phyloP scores from a whole-genome alignment of 2,797 vertebrate species.

The Tarsius wallacei region DNA sequence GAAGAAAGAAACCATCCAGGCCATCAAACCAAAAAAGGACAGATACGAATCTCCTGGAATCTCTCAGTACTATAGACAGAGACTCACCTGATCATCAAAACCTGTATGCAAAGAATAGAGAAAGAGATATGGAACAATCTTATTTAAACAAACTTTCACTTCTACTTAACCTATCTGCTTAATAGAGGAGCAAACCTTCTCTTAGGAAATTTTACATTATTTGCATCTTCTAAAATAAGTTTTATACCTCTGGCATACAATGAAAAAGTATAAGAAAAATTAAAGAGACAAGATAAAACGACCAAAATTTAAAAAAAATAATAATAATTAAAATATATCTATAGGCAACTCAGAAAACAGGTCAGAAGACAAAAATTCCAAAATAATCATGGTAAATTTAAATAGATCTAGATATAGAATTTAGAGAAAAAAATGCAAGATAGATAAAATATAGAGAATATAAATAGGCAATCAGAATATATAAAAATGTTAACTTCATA shows the following conservation, averaged over 20 bases:
- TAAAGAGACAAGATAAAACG: neutral
- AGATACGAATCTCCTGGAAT: neutral
- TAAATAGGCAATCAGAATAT: neutral
- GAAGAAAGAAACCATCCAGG: neutral
- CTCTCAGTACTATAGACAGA: neutral
- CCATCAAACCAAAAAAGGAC: neutral
- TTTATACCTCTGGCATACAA: neutral
- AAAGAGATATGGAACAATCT: neutral
- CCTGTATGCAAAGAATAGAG: neutral
- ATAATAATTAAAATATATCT: neutral
- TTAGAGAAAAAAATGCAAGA: neutral
- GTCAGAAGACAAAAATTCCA: neutral
- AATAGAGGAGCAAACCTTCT: too few species aligned
- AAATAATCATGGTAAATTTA: neutral
- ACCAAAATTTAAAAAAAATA: neutral
- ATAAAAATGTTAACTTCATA: neutral
- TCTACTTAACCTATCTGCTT: neutral
- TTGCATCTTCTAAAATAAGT: neutral
- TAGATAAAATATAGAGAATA: neutral
- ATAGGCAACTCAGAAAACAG: neutral
- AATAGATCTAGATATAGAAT: neutral
- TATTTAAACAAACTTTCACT: neutral
- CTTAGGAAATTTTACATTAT: neutral
- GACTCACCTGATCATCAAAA: neutral
- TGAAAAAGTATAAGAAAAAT: neutral